Evolutionary conservation across 2,113 vertebrate genomes (phyloP), one percentile per base, ranked within the genome.

Genomic region (Pardalotus punctatus): DNA sequence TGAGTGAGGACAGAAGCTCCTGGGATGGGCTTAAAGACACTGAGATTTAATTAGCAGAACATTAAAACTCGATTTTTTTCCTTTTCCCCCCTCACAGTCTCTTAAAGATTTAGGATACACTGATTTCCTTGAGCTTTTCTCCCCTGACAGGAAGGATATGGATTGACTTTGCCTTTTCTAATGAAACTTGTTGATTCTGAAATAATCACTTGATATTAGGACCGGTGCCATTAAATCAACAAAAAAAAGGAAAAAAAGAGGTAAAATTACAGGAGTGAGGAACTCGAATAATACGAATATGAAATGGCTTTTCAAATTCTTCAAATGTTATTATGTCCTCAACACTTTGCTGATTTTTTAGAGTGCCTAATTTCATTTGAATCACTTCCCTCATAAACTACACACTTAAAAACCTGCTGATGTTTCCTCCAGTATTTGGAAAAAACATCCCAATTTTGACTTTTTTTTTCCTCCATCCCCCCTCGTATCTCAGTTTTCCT

Each of bases 331-430:
- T 97, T 92, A 95, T 40, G 40, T 24, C 73, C 93, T 95, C 84
- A 40, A 31, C 94, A n/a, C 88, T 74, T 50, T 3, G 51, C 86
- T 94, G 93, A 81, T 88, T 92, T 92, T 91, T 92, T 71, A 4
- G 88, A 95, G 93, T 94, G 88, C 91, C 19, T 94, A 4, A 79
- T 95, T 96, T 96, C 65, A 74, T 84, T 92, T 79, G 86, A 94
- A 56, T 92, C 93, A 91, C 69, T 97, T 94, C 86, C 91, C 48
- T 48, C 78, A 60, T 28, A 51, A 95, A 89, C 95, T 64, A 45
- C 65, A 19, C 60, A 43, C 81, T 96, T 84, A 53, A 91, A 94
- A 96, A 81, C 77, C 78, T 86, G 73, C 86, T 86, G 86, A 67
- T 71, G 67, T 60, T 66, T 56, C 60, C 77, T 84, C 43, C 53